Evolutionary conservation across 2,797 vertebrate genomes (phyloP).

Genomic region (Catamblyrhynchus diadema): DNA sequence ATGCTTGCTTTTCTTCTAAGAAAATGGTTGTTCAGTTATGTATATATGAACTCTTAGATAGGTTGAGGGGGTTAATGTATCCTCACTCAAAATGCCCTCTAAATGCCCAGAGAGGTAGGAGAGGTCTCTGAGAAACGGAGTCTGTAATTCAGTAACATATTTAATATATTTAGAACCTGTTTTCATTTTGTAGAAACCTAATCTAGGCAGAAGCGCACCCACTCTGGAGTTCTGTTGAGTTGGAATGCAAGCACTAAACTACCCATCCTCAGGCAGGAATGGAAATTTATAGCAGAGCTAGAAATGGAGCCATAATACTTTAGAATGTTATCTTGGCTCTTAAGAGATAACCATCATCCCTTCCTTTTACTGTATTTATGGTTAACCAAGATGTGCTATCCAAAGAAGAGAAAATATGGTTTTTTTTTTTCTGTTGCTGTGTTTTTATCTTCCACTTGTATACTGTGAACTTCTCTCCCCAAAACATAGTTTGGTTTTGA

Average conservation of each 20-base stretch:
- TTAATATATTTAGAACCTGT: neutral
- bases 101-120: neutral
- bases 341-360: neutral
- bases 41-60: neutral
- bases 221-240: neutral
- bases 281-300: neutral
- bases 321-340: neutral
- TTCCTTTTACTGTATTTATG: neutral
- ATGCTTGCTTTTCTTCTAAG: neutral
- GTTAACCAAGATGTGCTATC: neutral
- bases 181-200: neutral
- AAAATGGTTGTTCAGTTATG: neutral
- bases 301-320: neutral
- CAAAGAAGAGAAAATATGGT: neutral
- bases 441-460: neutral
- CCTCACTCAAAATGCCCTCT: neutral
- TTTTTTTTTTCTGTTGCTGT: neutral
- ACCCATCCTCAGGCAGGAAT: neutral
- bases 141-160: neutral
- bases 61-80: neutral
- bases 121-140: neutral
- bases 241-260: neutral
- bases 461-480: neutral
- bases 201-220: neutral
- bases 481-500: neutral